Evolutionary conservation across 2,888 invertebrate genomes (phyloP).

Genomic region (Cabera pusaria): DNA sequence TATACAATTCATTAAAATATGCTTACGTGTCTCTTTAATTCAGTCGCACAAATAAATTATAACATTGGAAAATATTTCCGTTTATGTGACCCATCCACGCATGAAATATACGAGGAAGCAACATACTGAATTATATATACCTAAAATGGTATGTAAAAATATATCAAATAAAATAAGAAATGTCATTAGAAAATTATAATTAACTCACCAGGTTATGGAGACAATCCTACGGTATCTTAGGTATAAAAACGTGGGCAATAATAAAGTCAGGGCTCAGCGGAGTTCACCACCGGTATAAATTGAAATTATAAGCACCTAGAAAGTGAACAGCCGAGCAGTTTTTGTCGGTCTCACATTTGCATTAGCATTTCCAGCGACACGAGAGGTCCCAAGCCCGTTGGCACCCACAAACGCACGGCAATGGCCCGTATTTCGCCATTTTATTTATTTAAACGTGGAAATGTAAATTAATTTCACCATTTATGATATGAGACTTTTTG

Average conservation of each 20-base stretch:
- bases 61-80: too few relatives aligned
- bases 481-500: conserved; percentile 64
- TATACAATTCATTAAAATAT: too few relatives aligned
- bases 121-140: too few relatives aligned
- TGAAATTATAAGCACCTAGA: conserved; percentile 61
- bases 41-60: too few relatives aligned
- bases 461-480: conserved; percentile 71
- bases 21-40: too few relatives aligned
- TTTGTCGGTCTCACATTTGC: conserved; percentile 58
- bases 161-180: too few relatives aligned
- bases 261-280: conserved; percentile 12
- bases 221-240: too few relatives aligned
- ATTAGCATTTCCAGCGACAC: conserved; percentile 58
- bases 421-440: conserved; percentile 45
- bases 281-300: conserved; percentile 36
- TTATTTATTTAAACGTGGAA: conserved; percentile 69
- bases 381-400: conserved; percentile 26
- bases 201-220: too few relatives aligned
- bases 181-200: too few relatives aligned
- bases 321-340: conserved; percentile 53
- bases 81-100: too few relatives aligned
- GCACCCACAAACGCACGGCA: conserved; percentile 50
- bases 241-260: conserved; percentile 17
- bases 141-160: too few relatives aligned
- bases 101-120: too few relatives aligned